A percentile compares a stretch with the other conserved stretches of the same genome.
Conservation (phyloP, 2,797 vertebrate species). For the Limosa lapponica region DNA sequence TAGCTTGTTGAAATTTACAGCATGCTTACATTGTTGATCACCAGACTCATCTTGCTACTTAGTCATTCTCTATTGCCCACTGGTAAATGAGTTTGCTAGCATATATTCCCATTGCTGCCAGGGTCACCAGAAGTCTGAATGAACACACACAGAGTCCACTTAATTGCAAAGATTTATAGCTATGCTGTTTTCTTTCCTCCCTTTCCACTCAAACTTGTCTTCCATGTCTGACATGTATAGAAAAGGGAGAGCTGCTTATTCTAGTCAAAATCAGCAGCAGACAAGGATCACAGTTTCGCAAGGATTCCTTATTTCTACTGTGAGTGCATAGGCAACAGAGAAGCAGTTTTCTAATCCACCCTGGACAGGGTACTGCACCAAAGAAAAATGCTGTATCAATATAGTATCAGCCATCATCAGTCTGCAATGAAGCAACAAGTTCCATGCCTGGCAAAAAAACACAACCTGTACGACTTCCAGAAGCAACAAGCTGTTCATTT, state of each 20-base stretch:
- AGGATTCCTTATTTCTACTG: constrained; percentile 1
- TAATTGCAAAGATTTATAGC: constrained; percentile 60
- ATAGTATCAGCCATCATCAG: neutral
- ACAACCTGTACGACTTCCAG: neutral
- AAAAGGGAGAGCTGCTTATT: constrained; percentile 31
- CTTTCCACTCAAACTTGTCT: constrained; percentile 54
- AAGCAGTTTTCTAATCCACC: neutral
- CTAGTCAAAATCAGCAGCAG: neutral
- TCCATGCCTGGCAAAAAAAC: rapidly evolving
- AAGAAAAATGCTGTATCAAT: neutral
- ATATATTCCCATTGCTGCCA: constrained; percentile 40
- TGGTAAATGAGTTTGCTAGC: constrained; percentile 27
- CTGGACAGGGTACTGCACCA: neutral
- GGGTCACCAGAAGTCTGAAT: constrained; percentile 46
- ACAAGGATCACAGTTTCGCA: neutral
- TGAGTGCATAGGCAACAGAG: neutral
- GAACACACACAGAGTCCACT: constrained; percentile 13
- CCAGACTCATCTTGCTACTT: neutral
- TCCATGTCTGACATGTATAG: constrained; percentile 22
- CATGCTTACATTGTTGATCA: neutral
- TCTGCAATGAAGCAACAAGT: neutral
- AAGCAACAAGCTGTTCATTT: neutral
- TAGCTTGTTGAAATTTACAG: constrained; percentile 15
- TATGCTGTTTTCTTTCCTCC: constrained; percentile 46
- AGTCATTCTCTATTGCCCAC: constrained; percentile 3